A percentile compares a stretch with the other conserved stretches of the same genome.
phyloP scores from a whole-genome alignment of 2,888 invertebrate genomes.

The Microctonus brassicae region DNA sequence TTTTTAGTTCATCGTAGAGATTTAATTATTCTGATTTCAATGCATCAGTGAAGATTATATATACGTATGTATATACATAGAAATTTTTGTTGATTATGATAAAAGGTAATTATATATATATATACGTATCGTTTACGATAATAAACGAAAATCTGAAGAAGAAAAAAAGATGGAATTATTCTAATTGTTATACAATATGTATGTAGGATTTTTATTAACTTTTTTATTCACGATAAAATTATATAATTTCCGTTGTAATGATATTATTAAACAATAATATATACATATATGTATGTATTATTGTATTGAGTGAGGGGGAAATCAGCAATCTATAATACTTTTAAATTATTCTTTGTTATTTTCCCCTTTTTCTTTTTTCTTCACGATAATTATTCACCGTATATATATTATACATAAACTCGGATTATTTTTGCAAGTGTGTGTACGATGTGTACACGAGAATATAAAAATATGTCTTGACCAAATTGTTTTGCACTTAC shows the following conservation, averaged over 20 bases:
- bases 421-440: too few species aligned
- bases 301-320: not conserved
- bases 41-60: not conserved
- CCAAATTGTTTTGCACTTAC: conserved; percentile 25
- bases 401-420: too few species aligned
- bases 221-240: conserved; percentile 21
- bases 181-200: not conserved
- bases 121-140: not conserved
- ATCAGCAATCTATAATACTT: not conserved
- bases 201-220: not conserved
- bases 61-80: not conserved
- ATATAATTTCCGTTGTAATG: conserved; percentile 23
- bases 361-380: too few species aligned
- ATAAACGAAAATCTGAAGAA: not conserved
- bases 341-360: too few species aligned
- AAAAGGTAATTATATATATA: not conserved
- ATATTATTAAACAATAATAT: not conserved
- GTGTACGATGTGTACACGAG: too few species aligned
- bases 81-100: not conserved
- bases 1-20: not conserved
- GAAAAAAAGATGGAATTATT: too few species aligned
- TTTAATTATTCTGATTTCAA: not conserved
- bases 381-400: too few species aligned
- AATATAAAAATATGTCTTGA: conserved; percentile 30
- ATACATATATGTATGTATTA: too few species aligned